phyloP scores from a whole-genome alignment of 2,888 invertebrate genomes.

The Gari tellinella region DNA sequence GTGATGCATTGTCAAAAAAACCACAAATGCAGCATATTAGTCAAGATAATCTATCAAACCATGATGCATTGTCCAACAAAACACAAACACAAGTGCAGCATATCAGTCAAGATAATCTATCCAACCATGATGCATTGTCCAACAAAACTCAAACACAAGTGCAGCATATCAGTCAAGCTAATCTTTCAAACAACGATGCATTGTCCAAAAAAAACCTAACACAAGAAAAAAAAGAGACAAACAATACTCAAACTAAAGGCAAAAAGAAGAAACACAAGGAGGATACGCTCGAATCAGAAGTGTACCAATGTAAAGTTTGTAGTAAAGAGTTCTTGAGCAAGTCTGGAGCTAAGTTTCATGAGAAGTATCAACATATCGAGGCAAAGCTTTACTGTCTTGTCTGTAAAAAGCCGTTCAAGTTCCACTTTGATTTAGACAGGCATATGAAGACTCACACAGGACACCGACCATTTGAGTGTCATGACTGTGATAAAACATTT shows the following conservation, averaged over 20 bases:
- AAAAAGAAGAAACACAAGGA: neutral
- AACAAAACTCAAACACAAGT: too few relatives aligned
- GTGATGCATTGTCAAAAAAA: too few relatives aligned
- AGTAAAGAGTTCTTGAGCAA: conserved; percentile 12
- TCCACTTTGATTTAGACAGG: conserved; percentile 26
- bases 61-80: too few relatives aligned
- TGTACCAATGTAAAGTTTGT: conserved; percentile 14
- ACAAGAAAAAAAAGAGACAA: neutral
- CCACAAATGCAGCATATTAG: too few relatives aligned
- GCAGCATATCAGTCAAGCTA: too few relatives aligned
- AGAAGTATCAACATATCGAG: conserved; percentile 23
- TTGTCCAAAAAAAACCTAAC: too few relatives aligned
- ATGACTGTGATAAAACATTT: conserved; percentile 38
- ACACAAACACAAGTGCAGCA: too few relatives aligned
- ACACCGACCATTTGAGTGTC: conserved; percentile 28
- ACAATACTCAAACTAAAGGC: too few relatives aligned
- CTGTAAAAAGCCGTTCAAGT: conserved; percentile 26
- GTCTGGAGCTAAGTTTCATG: conserved; percentile 25
- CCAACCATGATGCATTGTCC: too few relatives aligned
- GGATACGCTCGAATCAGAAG: neutral
- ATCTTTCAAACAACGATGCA: too few relatives aligned
- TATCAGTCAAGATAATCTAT: too few relatives aligned
- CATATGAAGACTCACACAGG: conserved; percentile 41
- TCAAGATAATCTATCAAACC: too few relatives aligned
- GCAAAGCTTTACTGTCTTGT: conserved; percentile 12